Percentiles rank a stretch among this genome's conserved stretches.
These are phyloP conservation scores for Bryconaethiops microstoma DNA, from an alignment of 2,797 vertebrate species.

Conservation along the genomic window DNA sequence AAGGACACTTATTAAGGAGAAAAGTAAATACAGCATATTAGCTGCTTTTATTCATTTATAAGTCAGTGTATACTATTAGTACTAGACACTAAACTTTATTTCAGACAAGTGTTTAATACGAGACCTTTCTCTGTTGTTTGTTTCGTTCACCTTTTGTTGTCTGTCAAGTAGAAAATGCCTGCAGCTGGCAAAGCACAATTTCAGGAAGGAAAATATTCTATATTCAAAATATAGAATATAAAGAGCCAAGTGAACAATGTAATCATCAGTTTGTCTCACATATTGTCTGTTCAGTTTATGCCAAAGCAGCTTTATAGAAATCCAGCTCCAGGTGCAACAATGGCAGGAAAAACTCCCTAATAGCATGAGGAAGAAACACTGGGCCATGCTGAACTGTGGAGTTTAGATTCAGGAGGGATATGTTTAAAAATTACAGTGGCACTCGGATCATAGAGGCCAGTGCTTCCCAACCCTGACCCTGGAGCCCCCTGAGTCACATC, in stretches of 20 bases:
- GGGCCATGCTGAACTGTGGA: background rate
- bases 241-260: too few species aligned
- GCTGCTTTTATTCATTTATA: background rate
- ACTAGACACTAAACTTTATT: background rate
- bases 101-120: background rate
- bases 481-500: too few species aligned
- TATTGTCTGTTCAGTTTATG: background rate
- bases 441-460: too few species aligned
- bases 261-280: background rate
- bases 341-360: background rate
- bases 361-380: background rate
- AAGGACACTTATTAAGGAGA: background rate
- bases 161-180: slow-evolving; percentile 5
- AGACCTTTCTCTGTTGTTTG: background rate
- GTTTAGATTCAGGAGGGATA: background rate
- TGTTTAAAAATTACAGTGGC: background rate
- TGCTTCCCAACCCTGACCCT: too few species aligned
- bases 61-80: too few species aligned
- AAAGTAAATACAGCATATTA: slow-evolving; percentile 15
- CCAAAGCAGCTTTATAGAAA: background rate
- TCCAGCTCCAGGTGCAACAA: background rate
- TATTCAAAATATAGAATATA: too few species aligned
- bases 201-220: background rate
- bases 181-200: slow-evolving; percentile 39
- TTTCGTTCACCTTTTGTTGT: slow-evolving; percentile 15